A percentile compares a stretch with the other conserved stretches of the same genome.
These are phyloP conservation scores for Ancistrus triradiatus DNA, from an alignment of 2,113 vertebrate species.

Conservation along the genomic window DNA sequence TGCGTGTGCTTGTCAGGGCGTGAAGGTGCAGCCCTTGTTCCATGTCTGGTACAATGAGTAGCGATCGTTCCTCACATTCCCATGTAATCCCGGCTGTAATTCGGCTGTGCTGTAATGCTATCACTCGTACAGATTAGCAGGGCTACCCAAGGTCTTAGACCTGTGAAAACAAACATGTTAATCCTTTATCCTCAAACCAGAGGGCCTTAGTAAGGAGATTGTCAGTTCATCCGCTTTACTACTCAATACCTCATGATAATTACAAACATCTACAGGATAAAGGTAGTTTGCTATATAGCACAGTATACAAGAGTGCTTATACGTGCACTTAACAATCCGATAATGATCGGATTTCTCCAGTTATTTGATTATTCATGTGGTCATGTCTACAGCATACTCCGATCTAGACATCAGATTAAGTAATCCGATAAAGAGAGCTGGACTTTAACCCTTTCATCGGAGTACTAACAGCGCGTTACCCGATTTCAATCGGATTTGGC, in stretches of 20 bases:
- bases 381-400: too few relatives aligned
- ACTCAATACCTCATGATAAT: constrained; percentile 19
- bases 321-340: too few relatives aligned
- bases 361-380: too few relatives aligned
- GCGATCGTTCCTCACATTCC: constrained; percentile 1
- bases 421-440: too few relatives aligned
- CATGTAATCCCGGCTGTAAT: constrained; percentile 35
- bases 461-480: too few relatives aligned
- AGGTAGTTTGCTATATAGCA: too few relatives aligned
- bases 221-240: constrained; percentile 25
- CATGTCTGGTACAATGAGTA: constrained; percentile 9
- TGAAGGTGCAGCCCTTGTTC: constrained; percentile 27
- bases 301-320: too few relatives aligned
- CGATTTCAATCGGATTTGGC: too few relatives aligned
- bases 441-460: too few relatives aligned
- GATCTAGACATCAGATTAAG: too few relatives aligned
- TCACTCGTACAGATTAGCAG: constrained; percentile 44
- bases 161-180: constrained; percentile 32
- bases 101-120: constrained; percentile 20
- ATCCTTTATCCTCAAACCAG: constrained; percentile 17
- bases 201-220: constrained; percentile 32
- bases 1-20: constrained; percentile 35
- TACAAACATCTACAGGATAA: constrained; percentile 15
- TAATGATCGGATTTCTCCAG: too few relatives aligned
- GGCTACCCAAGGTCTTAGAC: constrained; percentile 34